phyloP scores from a whole-genome alignment of 2,113 vertebrate species.

The Uria lomvia region DNA sequence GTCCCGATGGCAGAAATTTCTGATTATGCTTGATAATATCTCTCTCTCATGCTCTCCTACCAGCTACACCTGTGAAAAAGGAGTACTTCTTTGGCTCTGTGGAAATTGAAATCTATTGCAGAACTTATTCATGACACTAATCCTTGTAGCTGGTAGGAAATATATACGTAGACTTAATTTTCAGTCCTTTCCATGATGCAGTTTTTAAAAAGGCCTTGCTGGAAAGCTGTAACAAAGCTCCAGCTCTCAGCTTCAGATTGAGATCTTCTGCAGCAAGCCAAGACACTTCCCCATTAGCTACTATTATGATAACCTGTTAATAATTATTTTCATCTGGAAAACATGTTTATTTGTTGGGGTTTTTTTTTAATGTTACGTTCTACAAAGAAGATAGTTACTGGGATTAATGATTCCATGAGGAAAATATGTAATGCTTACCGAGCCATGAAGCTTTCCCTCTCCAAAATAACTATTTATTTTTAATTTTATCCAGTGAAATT shows the following conservation, averaged over 20 bases:
- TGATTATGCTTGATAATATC: neutral
- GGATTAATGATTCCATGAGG: conserved; percentile 55
- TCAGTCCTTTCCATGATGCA: neutral
- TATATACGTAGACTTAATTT: neutral
- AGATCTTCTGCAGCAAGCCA: conserved; percentile 10
- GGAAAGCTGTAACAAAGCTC: neutral
- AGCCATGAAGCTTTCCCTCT: neutral
- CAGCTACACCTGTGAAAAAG: neutral
- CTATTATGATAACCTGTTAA: conserved; percentile 29
- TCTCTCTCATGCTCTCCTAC: neutral
- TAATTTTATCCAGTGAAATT: conserved; percentile 37
- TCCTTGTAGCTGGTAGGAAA: neutral
- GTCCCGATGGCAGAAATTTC: neutral
- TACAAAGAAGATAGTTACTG: conserved; percentile 1
- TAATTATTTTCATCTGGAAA: conserved; percentile 53
- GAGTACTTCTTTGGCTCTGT: neutral
- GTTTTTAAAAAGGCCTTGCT: neutral
- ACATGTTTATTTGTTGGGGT: conserved; percentile 37
- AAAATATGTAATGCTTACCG: conserved; percentile 24
- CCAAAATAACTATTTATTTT: conserved; percentile 64
- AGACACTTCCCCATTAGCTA: neutral
- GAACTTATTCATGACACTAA: neutral
- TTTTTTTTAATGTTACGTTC: neutral
- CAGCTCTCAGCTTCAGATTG: neutral
- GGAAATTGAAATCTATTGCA: neutral